These are phyloP conservation scores for Amphiura filiformis DNA, from an alignment of 35 echinoderm and acorn worm genomes.

Conservation along the genomic window DNA sequence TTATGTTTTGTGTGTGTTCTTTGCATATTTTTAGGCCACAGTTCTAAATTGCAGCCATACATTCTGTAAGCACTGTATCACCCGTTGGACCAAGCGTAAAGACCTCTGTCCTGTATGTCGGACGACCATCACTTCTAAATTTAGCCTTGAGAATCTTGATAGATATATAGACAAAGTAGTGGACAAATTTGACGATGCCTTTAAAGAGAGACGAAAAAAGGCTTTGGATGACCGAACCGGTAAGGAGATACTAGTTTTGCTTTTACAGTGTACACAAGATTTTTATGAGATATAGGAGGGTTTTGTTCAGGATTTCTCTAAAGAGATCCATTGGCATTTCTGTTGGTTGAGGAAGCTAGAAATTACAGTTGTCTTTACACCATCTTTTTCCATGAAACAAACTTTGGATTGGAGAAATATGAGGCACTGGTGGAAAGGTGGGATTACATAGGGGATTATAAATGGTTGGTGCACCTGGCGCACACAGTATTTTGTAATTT, in stretches of 20 bases:
- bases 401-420: background rate
- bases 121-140: background rate
- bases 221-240: conserved; percentile 17
- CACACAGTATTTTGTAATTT: too few species aligned
- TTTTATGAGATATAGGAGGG: background rate
- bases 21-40: too few species aligned
- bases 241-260: too few species aligned
- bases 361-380: background rate
- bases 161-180: conserved; percentile 2
- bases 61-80: conserved; percentile 35
- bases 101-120: conserved; percentile 30
- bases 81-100: conserved; percentile 18
- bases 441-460: too few species aligned
- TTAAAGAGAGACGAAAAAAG: conserved; percentile 3
- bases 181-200: background rate
- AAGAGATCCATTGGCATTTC: background rate
- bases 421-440: background rate
- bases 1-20: too few species aligned
- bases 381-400: background rate
- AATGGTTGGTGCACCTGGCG: too few species aligned
- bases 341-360: background rate
- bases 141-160: conserved; percentile 6
- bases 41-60: conserved; percentile 31
- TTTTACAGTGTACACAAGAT: too few species aligned
- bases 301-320: background rate